Conservation (phyloP, 2,113 vertebrate genomes). For the Pseudonaja textilis region DNA sequence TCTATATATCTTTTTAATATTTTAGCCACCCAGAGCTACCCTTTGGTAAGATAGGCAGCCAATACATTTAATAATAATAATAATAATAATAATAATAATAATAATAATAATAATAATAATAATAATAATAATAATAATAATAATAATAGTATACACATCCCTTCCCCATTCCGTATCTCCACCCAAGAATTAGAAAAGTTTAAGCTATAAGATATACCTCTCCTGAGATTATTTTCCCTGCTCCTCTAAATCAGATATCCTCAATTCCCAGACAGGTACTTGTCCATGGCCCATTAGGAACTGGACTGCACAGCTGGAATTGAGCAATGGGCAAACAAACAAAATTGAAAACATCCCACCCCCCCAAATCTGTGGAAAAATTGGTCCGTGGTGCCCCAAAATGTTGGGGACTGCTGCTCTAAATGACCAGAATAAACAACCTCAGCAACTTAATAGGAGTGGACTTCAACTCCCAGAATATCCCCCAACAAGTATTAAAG, state of each 20-base stretch:
- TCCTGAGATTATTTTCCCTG: not conserved
- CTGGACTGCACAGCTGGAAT: not conserved
- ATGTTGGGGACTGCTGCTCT: not conserved
- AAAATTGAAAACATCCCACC: not conserved
- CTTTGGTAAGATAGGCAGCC: not conserved
- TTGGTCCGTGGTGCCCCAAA: not conserved
- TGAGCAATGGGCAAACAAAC: not conserved
- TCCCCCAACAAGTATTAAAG: not conserved
- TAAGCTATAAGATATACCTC: not conserved
- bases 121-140: not conserved
- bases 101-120: not conserved
- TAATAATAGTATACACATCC: not conserved
- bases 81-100: not conserved
- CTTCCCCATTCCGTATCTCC: not conserved
- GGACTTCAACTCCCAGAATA: not conserved
- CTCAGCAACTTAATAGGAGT: not conserved
- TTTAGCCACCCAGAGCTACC: too few relatives aligned
- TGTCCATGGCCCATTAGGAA: not conserved
- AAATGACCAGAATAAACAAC: not conserved
- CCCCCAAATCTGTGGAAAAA: not conserved
- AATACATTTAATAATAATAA: not conserved
- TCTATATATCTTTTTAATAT: too few relatives aligned
- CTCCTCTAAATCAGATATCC: not conserved
- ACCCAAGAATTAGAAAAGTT: not conserved
- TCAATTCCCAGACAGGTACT: not conserved